Evolutionary conservation across 2,888 invertebrate species (phyloP).

Genomic region (Heliconius ethilla): DNA sequence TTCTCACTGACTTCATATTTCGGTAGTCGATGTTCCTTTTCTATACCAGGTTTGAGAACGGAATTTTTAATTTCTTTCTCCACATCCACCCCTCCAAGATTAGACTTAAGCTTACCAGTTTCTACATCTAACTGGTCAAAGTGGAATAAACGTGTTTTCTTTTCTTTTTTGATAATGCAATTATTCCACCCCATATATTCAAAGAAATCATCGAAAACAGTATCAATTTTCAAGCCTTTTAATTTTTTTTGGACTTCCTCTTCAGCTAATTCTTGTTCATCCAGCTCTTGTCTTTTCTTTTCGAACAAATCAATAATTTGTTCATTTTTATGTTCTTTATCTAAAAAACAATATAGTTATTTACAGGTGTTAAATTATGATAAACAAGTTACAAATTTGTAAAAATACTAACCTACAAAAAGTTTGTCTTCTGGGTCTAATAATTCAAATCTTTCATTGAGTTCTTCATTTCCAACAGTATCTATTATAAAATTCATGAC

Average conservation of each 20-base stretch:
- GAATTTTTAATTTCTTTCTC: constrained; percentile 84
- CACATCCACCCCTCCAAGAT: constrained; percentile 70
- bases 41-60: constrained; percentile 84
- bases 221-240: constrained; percentile 64
- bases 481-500: constrained; percentile 83
- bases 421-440: constrained; percentile 62
- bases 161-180: constrained; percentile 58
- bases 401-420: constrained; percentile 67
- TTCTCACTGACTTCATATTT: constrained; percentile 82
- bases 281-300: constrained; percentile 67
- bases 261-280: constrained; percentile 55
- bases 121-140: constrained; percentile 69
- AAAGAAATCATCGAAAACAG: constrained; percentile 68
- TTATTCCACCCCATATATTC: constrained; percentile 72
- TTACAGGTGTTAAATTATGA: background rate
- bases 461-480: constrained; percentile 76
- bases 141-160: constrained; percentile 60
- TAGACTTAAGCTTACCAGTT: constrained; percentile 71
- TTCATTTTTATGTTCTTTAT: constrained; percentile 60
- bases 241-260: constrained; percentile 64
- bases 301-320: constrained; percentile 65
- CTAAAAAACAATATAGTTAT: constrained; percentile 51
- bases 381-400: background rate
- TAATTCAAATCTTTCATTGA: constrained; percentile 64
- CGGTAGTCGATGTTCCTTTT: constrained; percentile 83